phyloP scores from a whole-genome alignment of 1,140 invertebrate species.

The Sweltsa coloradensis region DNA sequence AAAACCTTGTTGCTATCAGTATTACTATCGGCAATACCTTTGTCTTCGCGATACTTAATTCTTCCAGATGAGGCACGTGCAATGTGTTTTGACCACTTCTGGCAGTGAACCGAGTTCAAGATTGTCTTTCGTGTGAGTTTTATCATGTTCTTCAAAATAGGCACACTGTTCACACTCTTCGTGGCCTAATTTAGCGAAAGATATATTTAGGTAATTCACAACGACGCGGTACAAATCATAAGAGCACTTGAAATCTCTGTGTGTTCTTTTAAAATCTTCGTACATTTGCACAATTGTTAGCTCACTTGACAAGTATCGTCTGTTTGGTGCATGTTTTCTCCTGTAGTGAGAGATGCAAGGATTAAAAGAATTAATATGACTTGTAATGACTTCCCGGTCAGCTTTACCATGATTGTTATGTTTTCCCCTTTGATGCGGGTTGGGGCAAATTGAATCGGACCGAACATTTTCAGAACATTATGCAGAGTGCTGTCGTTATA shows the following conservation, averaged over 20 bases:
- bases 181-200: conserved; percentile 13
- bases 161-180: conserved; percentile 13
- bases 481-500: too few species aligned
- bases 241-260: conserved; percentile 9
- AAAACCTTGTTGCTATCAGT: background rate
- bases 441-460: too few species aligned
- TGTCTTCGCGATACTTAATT: background rate
- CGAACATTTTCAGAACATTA: too few species aligned
- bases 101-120: background rate
- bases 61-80: conserved; percentile 7
- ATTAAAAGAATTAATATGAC: too few species aligned
- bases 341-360: too few species aligned
- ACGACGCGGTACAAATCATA: conserved; percentile 13
- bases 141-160: conserved; percentile 13
- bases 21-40: background rate
- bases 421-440: too few species aligned
- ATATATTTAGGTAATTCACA: conserved; percentile 11
- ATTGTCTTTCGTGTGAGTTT: conserved; percentile 1
- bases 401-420: too few species aligned
- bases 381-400: too few species aligned
- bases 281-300: too few species aligned
- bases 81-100: background rate
- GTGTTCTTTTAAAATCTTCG: too few species aligned
- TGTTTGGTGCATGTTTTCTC: too few species aligned
- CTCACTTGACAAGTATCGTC: too few species aligned